Percentiles rank a stretch among this genome's conserved stretches.
phyloP scores from a whole-genome alignment of 1,140 invertebrate species.

The Drosophila ohnishii region DNA sequence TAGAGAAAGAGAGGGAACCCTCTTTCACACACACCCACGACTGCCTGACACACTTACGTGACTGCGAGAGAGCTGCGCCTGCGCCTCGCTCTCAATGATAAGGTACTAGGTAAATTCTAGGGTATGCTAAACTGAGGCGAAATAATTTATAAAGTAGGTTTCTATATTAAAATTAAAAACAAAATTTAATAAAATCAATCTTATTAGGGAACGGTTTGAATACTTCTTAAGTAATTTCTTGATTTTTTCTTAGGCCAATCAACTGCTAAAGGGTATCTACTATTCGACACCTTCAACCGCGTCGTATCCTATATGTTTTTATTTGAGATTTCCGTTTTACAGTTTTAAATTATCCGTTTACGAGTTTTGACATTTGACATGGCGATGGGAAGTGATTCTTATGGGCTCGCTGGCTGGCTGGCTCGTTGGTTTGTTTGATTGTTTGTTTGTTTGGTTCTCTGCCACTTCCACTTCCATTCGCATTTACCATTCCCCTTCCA shows the following conservation, averaged over 20 bases:
- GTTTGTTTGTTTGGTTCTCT: conserved; percentile 47
- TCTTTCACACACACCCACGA: conserved; percentile 57
- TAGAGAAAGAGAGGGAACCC: conserved; percentile 15
- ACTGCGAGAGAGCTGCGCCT: conserved; percentile 46
- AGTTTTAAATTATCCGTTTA: conserved; percentile 35
- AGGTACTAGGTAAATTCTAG: neutral
- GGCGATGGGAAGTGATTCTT: conserved; percentile 70
- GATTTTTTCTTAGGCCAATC: neutral
- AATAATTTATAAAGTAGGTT: no score
- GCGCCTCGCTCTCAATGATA: conserved; percentile 28
- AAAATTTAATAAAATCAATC: no score
- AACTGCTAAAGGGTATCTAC: neutral
- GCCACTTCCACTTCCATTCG: conserved; percentile 34
- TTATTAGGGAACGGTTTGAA: fast-evolving
- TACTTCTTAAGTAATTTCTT: neutral
- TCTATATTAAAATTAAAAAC: neutral
- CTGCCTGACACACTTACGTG: conserved; percentile 71
- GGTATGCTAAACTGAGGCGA: neutral
- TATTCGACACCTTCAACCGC: no score
- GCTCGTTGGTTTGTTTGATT: conserved; percentile 47
- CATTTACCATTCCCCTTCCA: conserved; percentile 15
- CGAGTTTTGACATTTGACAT: conserved; percentile 68
- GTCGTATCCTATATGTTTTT: conserved; percentile 24
- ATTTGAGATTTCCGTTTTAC: conserved; percentile 72
- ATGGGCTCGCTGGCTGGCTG: conserved; percentile 51